Base-by-base conservation (phyloP, 2,888 invertebrate genomes). In the Lamproptera curius region DNA sequence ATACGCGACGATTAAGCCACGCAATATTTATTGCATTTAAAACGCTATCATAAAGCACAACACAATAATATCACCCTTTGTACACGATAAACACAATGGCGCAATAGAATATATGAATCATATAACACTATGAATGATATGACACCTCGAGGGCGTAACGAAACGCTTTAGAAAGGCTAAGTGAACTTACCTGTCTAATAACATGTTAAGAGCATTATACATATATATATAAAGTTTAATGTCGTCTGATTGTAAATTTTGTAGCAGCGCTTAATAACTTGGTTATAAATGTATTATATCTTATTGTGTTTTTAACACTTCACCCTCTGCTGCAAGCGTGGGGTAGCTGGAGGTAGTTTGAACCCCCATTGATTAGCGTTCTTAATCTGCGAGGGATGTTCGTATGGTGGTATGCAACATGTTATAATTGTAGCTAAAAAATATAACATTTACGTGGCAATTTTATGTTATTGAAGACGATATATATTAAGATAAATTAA, bases 231-330 rank as follows among this genome's bases (percentile, higher is more conserved):
- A 74, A 37, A 51, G 66, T 43, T 26, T 38, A 63, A 33, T 55
- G 53, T 63, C 3, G 42, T 26, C 39, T 28, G 17, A 5, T 9
- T 9, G 36, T 50, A 10, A 11, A n/a, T 26, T 53, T 54, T 56
- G 43, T 42, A 42, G 46, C 37, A 48, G 42, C 50, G 44, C 51
- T 50, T 17, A 43, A 39, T 20, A 50, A 53, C 47, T 47, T 45
- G 16, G 56, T 54, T 54, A 53, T 56, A 57, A 67, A 38, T 42
- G 54, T 77, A 76, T 79, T 75, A 74, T 79, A 74, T 76, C 73
- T 82, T 83, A 85, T 86, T 84, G 82, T 85, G 72, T 86, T 86
- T 85, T 84, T 84, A 83, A 83, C 83, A 85, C 84, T 79, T 81
- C 73, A 65, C 79, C 79, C 79, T 69, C 68, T 63, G 63, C 62